Conservation (phyloP, 2,113 vertebrate genomes). For the Ctenomys sociabilis region DNA sequence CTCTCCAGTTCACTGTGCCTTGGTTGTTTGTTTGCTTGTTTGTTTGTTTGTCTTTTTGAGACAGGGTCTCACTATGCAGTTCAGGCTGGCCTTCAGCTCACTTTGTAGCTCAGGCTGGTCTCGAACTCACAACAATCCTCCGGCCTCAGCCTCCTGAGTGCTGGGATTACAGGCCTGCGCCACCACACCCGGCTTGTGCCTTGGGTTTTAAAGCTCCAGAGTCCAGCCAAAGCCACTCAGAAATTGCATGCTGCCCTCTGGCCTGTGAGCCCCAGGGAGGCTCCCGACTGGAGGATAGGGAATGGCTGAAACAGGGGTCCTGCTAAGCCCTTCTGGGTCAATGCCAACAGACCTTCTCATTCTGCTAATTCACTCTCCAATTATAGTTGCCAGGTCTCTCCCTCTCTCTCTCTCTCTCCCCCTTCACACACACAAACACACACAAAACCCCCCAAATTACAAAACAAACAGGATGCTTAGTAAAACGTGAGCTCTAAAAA, state of each 20-base stretch:
- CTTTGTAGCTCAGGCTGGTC: too few relatives aligned
- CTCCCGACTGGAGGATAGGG: fast-evolving
- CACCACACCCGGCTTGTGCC: too few relatives aligned
- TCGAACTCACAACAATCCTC: too few relatives aligned
- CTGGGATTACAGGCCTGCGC: too few relatives aligned
- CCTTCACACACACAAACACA: background rate
- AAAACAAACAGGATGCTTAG: background rate
- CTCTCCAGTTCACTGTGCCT: background rate
- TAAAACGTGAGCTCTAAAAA: background rate
- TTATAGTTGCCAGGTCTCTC: background rate
- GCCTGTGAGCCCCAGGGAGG: fast-evolving
- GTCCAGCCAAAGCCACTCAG: background rate
- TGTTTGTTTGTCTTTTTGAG: too few relatives aligned
- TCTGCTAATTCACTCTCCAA: constrained; percentile 1
- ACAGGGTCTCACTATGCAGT: too few relatives aligned
- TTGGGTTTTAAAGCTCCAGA: background rate
- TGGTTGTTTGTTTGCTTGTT: too few relatives aligned
- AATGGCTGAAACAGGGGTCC: background rate
- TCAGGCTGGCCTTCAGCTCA: too few relatives aligned
- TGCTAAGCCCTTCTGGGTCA: background rate
- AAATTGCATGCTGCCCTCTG: fast-evolving
- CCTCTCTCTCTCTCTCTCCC: too few relatives aligned
- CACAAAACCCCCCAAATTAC: background rate
- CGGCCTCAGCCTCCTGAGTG: too few relatives aligned
- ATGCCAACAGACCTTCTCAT: background rate